Evolutionary conservation across 2,113 vertebrate genomes (phyloP).

Genomic region (Nannobrachium achirus): DNA sequence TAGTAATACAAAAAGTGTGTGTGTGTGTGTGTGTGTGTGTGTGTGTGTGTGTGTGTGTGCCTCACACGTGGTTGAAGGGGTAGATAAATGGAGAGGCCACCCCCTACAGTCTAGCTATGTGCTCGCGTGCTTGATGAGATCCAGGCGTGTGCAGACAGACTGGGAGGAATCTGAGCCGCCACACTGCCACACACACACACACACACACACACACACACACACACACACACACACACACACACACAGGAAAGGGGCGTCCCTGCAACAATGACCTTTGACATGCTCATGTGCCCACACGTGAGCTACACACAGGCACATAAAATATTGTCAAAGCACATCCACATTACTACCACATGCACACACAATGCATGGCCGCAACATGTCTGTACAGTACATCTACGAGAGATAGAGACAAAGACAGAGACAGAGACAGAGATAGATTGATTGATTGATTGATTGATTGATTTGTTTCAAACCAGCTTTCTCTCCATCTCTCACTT

Average conservation of each 20-base stretch:
- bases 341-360: neutral
- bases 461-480: too few species aligned
- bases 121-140: neutral
- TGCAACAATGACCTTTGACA: slow-evolving; percentile 9
- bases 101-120: neutral
- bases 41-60: too few species aligned
- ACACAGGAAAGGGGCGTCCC: slow-evolving; percentile 1
- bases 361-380: too few species aligned
- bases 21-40: too few species aligned
- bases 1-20: too few species aligned
- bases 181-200: slow-evolving; percentile 3
- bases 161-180: slow-evolving; percentile 15
- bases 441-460: too few species aligned
- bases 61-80: too few species aligned
- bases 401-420: too few species aligned
- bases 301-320: neutral
- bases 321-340: neutral
- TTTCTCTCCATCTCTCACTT: too few species aligned
- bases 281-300: neutral
- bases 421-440: too few species aligned
- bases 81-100: neutral
- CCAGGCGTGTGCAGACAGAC: slow-evolving; percentile 12
- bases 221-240: slow-evolving; percentile 1
- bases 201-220: slow-evolving; percentile 6
- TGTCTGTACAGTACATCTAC: too few species aligned